Evolutionary conservation across 2,888 invertebrate genomes (phyloP).

Genomic region (Drosophila kambysellisi): DNA sequence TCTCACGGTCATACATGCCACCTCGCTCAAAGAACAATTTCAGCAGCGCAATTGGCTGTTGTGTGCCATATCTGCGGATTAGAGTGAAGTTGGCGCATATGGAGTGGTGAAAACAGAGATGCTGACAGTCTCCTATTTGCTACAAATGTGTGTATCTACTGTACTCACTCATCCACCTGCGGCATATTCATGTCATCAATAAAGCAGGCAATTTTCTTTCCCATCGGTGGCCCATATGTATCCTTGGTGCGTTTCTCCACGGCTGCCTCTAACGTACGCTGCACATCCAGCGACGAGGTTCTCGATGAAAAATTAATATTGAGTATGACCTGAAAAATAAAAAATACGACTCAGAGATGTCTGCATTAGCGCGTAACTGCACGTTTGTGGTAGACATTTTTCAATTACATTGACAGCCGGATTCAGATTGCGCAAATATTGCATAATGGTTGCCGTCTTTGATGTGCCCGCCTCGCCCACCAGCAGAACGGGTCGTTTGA

Average conservation of each 20-base stretch:
- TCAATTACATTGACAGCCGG: slow-evolving; percentile 87
- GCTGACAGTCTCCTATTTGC: slow-evolving; percentile 13
- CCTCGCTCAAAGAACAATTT: slow-evolving; percentile 95
- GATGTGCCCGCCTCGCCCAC: slow-evolving; percentile 97
- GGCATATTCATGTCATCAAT: slow-evolving; percentile 99
- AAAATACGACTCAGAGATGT: slow-evolving; percentile 4
- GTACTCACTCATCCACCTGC: slow-evolving; percentile 87
- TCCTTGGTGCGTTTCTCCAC: slow-evolving; percentile 96
- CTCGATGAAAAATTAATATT: slow-evolving; percentile 96
- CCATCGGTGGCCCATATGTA: slow-evolving; percentile 94
- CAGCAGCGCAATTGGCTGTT: slow-evolving; percentile 96
- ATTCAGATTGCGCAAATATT: slow-evolving; percentile 91
- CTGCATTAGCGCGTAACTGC: slow-evolving; percentile 37
- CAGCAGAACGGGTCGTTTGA: slow-evolving; percentile 92
- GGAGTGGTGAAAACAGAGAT: slow-evolving; percentile 16
- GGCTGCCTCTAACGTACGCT: slow-evolving; percentile 93
- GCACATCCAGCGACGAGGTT: slow-evolving; percentile 96
- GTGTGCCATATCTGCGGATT: slow-evolving; percentile 90
- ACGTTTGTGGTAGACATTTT: slow-evolving; percentile 35
- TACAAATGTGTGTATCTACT: not conserved
- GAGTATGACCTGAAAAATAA: slow-evolving; percentile 88
- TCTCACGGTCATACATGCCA: slow-evolving; percentile 95
- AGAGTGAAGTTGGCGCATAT: not conserved
- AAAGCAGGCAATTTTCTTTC: slow-evolving; percentile 95
- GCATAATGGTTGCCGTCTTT: slow-evolving; percentile 94